Evolutionary conservation across 2,888 invertebrate genomes (phyloP).

Genomic region (Gisinianus flammeolus): DNA sequence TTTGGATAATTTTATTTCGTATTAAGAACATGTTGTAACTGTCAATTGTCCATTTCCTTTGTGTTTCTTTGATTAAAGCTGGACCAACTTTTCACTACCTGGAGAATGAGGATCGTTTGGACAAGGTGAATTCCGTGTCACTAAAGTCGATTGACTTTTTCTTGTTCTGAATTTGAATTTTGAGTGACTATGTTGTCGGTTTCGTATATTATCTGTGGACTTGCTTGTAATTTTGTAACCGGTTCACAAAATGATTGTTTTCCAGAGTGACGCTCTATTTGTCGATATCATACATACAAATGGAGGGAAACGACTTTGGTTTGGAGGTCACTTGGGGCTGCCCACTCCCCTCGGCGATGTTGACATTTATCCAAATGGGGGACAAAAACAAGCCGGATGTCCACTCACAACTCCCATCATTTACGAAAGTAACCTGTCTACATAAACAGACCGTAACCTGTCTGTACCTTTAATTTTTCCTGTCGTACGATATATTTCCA

Average conservation of each 20-base stretch:
- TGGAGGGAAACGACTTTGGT: slow-evolving; percentile 39
- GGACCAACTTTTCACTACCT: slow-evolving; percentile 54
- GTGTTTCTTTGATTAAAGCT: slow-evolving; percentile 13
- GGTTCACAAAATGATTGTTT: too few relatives aligned
- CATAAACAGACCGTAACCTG: too few relatives aligned
- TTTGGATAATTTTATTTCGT: too few relatives aligned
- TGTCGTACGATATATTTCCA: neutral
- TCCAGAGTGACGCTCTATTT: slow-evolving; percentile 42
- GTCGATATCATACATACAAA: slow-evolving; percentile 47
- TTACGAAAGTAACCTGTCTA: slow-evolving; percentile 50
- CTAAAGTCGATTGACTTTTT: too few relatives aligned
- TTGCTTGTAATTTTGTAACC: too few relatives aligned
- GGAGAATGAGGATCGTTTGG: slow-evolving; percentile 51
- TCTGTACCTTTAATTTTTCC: too few relatives aligned
- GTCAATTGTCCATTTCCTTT: too few relatives aligned
- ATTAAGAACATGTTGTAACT: too few relatives aligned
- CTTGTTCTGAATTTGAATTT: too few relatives aligned
- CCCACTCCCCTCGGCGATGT: slow-evolving; percentile 42
- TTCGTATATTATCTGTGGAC: too few relatives aligned
- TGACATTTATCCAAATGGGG: slow-evolving; percentile 44
- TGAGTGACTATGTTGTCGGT: too few relatives aligned
- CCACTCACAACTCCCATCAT: slow-evolving; percentile 46
- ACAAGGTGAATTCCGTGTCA: slow-evolving; percentile 31
- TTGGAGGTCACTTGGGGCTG: slow-evolving; percentile 38
- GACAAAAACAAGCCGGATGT: slow-evolving; percentile 51